These are phyloP conservation scores for Operophtera brumata DNA, from an alignment of 2,888 invertebrate species.

Conservation along the genomic window DNA sequence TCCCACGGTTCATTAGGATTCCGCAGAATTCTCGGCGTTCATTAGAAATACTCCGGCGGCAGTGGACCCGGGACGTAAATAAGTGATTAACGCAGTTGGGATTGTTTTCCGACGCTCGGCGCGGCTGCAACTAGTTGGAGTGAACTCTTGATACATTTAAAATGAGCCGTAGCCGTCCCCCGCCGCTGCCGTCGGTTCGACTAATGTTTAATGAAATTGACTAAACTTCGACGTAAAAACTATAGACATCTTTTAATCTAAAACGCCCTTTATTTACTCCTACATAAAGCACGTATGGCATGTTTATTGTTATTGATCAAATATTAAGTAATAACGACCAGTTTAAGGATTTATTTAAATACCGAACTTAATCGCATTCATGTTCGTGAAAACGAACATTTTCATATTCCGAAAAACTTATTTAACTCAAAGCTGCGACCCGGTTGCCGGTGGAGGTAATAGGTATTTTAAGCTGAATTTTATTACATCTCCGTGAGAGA, in stretches of 20 bases:
- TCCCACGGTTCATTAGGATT: constrained; percentile 78
- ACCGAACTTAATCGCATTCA: constrained; percentile 35
- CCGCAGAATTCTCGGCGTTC: constrained; percentile 71
- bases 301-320: too few relatives aligned
- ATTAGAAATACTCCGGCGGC: constrained; percentile 72
- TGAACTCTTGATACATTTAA: constrained; percentile 73
- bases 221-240: constrained; percentile 7
- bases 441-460: constrained; percentile 49
- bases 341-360: constrained; percentile 24
- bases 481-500: constrained; percentile 76
- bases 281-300: too few relatives aligned
- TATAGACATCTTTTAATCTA: background rate
- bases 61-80: constrained; percentile 74
- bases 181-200: constrained; percentile 32
- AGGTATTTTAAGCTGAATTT: constrained; percentile 78
- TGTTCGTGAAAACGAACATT: constrained; percentile 35
- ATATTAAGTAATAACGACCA: too few relatives aligned
- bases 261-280: background rate
- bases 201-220: constrained; percentile 63
- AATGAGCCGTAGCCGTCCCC: constrained; percentile 52
- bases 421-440: constrained; percentile 47
- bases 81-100: constrained; percentile 79
- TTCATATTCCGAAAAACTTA: constrained; percentile 47
- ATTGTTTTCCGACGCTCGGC: constrained; percentile 71
- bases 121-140: constrained; percentile 57